Percentiles rank a stretch among this genome's conserved stretches.
Evolutionary conservation across 2,113 vertebrate species (phyloP).

Genomic region (Corythaixoides concolor): DNA sequence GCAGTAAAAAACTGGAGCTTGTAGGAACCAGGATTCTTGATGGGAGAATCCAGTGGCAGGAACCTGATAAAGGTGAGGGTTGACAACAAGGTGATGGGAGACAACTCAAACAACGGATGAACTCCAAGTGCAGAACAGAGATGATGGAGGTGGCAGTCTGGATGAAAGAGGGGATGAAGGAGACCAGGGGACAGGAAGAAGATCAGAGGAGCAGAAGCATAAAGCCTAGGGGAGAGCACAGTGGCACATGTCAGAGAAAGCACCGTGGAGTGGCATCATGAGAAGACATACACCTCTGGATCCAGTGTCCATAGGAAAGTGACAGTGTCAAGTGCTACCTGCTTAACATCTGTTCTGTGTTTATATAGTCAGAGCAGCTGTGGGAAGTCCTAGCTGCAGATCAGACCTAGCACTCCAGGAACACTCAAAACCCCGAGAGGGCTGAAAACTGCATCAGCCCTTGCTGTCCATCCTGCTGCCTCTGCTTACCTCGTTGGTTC

Average conservation of each 20-base stretch:
- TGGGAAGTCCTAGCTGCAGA: background rate
- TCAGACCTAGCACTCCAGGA: background rate
- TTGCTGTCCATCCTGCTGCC: background rate
- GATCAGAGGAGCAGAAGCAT: background rate
- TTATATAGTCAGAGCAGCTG: background rate
- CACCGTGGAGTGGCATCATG: background rate
- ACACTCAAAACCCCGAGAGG: background rate
- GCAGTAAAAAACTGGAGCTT: accelerated
- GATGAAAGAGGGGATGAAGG: background rate
- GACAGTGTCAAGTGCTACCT: background rate
- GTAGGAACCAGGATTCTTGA: background rate
- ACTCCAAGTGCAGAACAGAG: background rate
- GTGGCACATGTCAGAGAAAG: background rate
- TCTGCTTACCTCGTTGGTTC: background rate
- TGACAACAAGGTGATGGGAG: accelerated
- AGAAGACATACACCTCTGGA: background rate
- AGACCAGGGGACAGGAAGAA: background rate
- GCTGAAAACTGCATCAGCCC: background rate
- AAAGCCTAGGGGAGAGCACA: background rate
- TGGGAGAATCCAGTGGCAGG: background rate
- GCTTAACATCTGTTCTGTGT: background rate
- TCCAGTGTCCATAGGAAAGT: background rate
- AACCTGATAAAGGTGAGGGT: background rate
- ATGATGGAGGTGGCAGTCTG: background rate
- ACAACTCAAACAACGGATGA: background rate